Evolutionary conservation across 1,140 invertebrate genomes (phyloP).

Genomic region (Rhizoglyphus robini): DNA sequence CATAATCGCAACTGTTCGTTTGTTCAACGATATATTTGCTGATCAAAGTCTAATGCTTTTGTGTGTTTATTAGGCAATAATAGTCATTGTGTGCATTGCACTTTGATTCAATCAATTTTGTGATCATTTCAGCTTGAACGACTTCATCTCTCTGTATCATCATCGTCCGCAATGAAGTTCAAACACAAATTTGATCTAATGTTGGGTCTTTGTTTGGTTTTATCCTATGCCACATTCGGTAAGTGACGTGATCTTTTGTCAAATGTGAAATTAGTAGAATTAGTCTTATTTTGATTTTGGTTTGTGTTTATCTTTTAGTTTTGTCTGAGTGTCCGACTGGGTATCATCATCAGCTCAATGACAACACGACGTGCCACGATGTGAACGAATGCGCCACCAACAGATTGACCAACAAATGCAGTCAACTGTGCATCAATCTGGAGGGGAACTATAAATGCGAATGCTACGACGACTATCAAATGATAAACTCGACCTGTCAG

Average conservation of each 20-base stretch:
- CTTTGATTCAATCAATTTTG: too few species aligned
- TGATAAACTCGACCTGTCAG: constrained; percentile 46
- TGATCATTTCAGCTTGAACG: too few species aligned
- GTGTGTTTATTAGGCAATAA: too few species aligned
- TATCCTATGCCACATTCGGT: not conserved
- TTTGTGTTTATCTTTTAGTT: not conserved
- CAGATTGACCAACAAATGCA: constrained; percentile 43
- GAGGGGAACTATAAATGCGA: constrained; percentile 63
- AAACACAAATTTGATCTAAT: too few species aligned
- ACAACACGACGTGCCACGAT: constrained; percentile 31
- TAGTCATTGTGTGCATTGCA: too few species aligned
- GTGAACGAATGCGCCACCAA: constrained; percentile 29
- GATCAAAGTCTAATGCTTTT: too few species aligned
- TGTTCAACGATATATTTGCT: too few species aligned
- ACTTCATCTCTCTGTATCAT: too few species aligned
- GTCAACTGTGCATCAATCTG: constrained; percentile 68
- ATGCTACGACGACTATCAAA: constrained; percentile 58
- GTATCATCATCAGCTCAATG: constrained; percentile 32
- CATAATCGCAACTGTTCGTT: too few species aligned
- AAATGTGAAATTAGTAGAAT: too few species aligned
- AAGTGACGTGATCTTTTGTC: not conserved
- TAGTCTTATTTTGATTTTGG: not conserved
- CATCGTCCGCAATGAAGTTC: too few species aligned
- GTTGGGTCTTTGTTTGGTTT: not conserved
- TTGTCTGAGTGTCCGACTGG: constrained; percentile 34